These are phyloP conservation scores for Nomada goodeniana DNA, from an alignment of 2,888 invertebrate genomes.

Conservation along the genomic window DNA sequence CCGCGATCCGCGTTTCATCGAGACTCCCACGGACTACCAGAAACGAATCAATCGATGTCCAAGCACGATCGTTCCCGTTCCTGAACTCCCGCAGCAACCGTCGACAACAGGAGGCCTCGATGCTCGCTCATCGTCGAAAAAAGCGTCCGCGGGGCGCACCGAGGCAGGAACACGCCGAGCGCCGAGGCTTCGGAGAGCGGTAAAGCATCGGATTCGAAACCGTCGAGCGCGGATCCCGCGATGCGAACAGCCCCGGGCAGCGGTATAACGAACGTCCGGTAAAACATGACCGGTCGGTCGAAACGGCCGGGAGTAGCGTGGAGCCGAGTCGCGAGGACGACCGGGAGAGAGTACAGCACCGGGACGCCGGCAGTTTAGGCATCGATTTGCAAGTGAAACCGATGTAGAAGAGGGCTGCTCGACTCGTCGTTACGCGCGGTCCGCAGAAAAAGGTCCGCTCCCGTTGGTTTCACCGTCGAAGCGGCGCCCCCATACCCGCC, in stretches of 20 bases:
- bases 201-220: conserved; percentile 72
- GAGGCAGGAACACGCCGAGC: conserved; percentile 49
- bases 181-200: conserved; percentile 62
- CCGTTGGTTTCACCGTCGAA: conserved; percentile 29
- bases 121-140: neutral
- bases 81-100: neutral
- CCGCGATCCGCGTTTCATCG: neutral
- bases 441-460: conserved; percentile 53
- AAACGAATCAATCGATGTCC: conserved; percentile 29
- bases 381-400: conserved; percentile 82
- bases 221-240: conserved; percentile 56
- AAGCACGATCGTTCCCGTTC: neutral
- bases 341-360: conserved; percentile 30
- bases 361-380: conserved; percentile 75
- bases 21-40: neutral
- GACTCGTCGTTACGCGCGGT: conserved; percentile 56
- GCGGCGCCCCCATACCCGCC: conserved; percentile 31
- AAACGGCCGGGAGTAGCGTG: conserved; percentile 47
- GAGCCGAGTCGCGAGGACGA: conserved; percentile 9
- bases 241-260: conserved; percentile 50
- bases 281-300: conserved; percentile 78
- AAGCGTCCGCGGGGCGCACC: conserved; percentile 29
- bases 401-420: conserved; percentile 63
- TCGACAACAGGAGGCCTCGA: conserved; percentile 10
- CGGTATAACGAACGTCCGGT: conserved; percentile 80